Conservation (phyloP, 2,113 vertebrate species). For the Thamnaconus septentrionalis region DNA sequence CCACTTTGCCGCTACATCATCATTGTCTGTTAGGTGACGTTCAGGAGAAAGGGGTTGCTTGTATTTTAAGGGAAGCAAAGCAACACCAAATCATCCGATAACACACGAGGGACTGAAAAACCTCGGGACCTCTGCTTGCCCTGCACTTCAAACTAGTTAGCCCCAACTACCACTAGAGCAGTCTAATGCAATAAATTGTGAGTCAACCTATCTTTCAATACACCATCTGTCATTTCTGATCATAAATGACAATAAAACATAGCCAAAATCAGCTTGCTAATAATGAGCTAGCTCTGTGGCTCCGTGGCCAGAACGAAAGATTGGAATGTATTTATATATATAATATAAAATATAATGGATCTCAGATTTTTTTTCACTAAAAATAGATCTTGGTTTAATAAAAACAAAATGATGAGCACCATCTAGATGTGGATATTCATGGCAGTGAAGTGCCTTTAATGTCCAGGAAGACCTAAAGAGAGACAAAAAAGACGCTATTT, state of each 20-base stretch:
- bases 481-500: conserved; percentile 4
- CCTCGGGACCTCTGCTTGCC: neutral
- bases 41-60: conserved; percentile 17
- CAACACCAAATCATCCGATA: conserved; percentile 45
- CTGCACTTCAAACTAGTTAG: conserved; percentile 10
- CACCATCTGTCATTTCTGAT: conserved; percentile 7
- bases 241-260: conserved; percentile 6
- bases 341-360: too few relatives aligned
- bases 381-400: neutral
- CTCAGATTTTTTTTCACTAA: too few relatives aligned
- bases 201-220: conserved; percentile 26
- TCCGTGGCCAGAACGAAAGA: neutral
- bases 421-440: conserved; percentile 55
- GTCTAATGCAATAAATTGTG: conserved; percentile 63
- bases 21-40: conserved; percentile 27
- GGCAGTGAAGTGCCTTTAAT: conserved; percentile 75
- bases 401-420: conserved; percentile 36
- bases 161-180: conserved; percentile 37
- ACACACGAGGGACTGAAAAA: neutral
- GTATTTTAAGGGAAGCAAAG: conserved; percentile 26
- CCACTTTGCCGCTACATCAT: conserved; percentile 22
- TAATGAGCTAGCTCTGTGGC: conserved; percentile 14
- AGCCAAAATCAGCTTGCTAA: neutral
- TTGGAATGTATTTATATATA: too few relatives aligned
- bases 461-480: conserved; percentile 49